Conservation (phyloP, 2,797 vertebrate species). For the Acipenser oxyrinchus region DNA sequence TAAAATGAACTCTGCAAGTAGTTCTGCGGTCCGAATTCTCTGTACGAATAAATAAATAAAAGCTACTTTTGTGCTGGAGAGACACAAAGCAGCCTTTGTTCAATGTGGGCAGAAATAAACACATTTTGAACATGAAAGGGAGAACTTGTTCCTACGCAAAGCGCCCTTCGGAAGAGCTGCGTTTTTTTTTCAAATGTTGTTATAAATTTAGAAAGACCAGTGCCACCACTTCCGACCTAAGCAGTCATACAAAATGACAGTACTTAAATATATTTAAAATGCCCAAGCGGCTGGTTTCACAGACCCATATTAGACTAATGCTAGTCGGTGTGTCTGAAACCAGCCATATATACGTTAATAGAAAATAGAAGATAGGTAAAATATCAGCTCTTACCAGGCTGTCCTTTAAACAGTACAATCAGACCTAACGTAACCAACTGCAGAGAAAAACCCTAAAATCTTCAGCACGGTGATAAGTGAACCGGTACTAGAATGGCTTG, state of each 20-base stretch:
- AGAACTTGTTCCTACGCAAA: conserved; percentile 42
- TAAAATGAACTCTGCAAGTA: conserved; percentile 1
- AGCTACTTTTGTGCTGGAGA: conserved; percentile 45
- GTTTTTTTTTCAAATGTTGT: conserved; percentile 45
- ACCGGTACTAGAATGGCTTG: too few species aligned
- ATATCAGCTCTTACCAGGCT: too few species aligned
- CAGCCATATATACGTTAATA: too few species aligned
- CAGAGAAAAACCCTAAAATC: background rate
- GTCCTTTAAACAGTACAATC: background rate
- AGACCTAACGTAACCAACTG: background rate
- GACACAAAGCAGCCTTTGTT: conserved; percentile 52
- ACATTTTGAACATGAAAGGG: conserved; percentile 42
- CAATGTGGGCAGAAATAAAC: conserved; percentile 50
- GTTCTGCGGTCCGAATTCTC: conserved; percentile 30
- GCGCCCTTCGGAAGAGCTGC: conserved; percentile 38
- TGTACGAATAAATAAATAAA: conserved; percentile 39
- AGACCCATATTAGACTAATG: too few species aligned
- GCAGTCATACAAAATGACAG: too few species aligned
- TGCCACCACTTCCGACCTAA: conserved; percentile 33
- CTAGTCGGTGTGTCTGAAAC: too few species aligned
- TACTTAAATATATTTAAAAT: too few species aligned
- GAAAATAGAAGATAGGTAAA: too few species aligned
- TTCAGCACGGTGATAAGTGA: too few species aligned
- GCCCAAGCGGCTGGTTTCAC: too few species aligned
- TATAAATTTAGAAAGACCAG: conserved; percentile 45